Evolutionary conservation across 1,140 invertebrate genomes (phyloP).

Genomic region (Meloidogyne hapla): DNA sequence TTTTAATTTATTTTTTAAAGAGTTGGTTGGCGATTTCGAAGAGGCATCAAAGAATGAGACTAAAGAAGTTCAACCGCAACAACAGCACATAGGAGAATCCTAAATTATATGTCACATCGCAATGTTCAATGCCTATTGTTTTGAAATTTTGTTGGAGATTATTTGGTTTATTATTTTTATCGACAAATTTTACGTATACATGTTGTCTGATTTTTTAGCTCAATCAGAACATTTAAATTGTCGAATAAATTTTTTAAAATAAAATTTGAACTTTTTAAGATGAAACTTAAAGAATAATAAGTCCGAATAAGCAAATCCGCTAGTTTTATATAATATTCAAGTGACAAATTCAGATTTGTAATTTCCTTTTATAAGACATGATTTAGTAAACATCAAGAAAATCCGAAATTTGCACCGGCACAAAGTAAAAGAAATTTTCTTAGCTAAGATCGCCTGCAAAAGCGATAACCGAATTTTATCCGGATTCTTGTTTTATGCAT

Average conservation of each 20-base stretch:
- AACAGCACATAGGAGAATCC: background rate
- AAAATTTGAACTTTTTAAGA: too few relatives aligned
- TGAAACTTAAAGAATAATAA: too few relatives aligned
- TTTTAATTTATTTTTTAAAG: background rate
- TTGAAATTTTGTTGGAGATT: background rate
- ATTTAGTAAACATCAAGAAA: too few relatives aligned
- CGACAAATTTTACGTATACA: background rate
- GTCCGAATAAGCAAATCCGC: too few relatives aligned
- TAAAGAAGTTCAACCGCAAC: constrained; percentile 17
- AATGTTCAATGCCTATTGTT: background rate
- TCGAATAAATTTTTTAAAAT: background rate
- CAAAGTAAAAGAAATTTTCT: too few relatives aligned
- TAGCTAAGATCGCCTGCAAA: too few relatives aligned
- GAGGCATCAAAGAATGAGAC: constrained; percentile 35
- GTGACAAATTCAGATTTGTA: too few relatives aligned
- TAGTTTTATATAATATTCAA: too few relatives aligned
- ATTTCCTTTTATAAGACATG: too few relatives aligned
- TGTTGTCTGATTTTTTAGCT: background rate
- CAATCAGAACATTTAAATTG: background rate
- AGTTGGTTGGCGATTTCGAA: constrained; percentile 39
- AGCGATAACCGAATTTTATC: too few relatives aligned
- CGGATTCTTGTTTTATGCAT: too few relatives aligned
- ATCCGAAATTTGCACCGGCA: too few relatives aligned
- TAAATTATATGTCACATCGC: background rate
- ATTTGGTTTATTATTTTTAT: constrained; percentile 4